These are phyloP conservation scores for Drosophila punjabiensis DNA, from an alignment of 1,140 invertebrate genomes.

Conservation along the genomic window DNA sequence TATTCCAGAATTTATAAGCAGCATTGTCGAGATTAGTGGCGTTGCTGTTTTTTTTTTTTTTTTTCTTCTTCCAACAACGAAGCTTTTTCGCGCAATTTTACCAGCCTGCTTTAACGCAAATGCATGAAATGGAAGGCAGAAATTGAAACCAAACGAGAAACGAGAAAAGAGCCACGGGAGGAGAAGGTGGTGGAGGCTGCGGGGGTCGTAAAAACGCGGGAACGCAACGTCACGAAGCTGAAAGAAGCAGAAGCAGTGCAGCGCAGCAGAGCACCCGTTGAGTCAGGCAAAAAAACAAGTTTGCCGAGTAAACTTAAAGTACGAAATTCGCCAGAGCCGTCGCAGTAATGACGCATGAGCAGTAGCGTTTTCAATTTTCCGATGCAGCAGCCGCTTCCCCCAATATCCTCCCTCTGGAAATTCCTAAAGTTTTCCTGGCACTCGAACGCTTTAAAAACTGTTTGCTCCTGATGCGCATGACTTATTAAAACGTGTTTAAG, in stretches of 20 bases:
- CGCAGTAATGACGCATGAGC: constrained; percentile 46
- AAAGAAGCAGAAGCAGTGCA: constrained; percentile 21
- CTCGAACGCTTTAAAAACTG: constrained; percentile 67
- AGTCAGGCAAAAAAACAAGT: constrained; percentile 57
- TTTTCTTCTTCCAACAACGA: constrained; percentile 8
- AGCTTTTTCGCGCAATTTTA: constrained; percentile 26
- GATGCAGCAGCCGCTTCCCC: constrained; percentile 16
- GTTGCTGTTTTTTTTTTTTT: constrained; percentile 2
- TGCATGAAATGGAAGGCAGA: constrained; percentile 45
- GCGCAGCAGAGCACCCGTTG: constrained; percentile 37
- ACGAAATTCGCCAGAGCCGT: constrained; percentile 38
- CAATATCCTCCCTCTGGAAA: constrained; percentile 25
- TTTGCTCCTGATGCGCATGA: constrained; percentile 74
- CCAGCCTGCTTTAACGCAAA: constrained; percentile 44
- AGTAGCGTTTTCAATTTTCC: constrained; percentile 44
- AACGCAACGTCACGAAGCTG: constrained; percentile 42
- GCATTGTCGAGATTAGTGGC: background rate
- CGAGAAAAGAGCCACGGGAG: background rate
- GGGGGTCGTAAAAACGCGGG: constrained; percentile 45
- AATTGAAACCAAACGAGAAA: constrained; percentile 29
- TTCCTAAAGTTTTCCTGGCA: constrained; percentile 10
- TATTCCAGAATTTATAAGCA: background rate
- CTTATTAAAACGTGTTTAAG: constrained; percentile 77
- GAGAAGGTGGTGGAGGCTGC: background rate
- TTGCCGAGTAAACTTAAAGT: constrained; percentile 29